Evolutionary conservation across 2,888 invertebrate species (phyloP).

Genomic region (Standfussiana lucernea): DNA sequence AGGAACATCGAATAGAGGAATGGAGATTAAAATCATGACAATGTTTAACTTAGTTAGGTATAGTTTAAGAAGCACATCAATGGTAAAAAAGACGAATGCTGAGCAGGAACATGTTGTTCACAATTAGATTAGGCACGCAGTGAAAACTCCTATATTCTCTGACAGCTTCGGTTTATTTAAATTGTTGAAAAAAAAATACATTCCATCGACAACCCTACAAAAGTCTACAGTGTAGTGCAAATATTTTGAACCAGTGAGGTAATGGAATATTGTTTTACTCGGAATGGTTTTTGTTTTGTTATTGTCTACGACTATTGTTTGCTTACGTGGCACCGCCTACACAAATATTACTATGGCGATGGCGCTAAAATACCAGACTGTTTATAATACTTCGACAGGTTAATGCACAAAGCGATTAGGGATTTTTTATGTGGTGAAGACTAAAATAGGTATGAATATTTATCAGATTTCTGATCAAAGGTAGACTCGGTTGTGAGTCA

Average conservation of each 20-base stretch:
- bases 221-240: constrained; percentile 71
- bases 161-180: background rate
- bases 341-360: constrained; percentile 54
- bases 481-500: background rate
- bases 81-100: no score
- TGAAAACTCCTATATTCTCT: no score
- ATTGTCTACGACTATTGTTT: constrained; percentile 55
- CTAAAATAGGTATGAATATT: constrained; percentile 21
- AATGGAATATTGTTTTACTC: constrained; percentile 75
- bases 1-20: no score
- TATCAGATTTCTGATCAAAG: constrained; percentile 31
- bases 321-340: constrained; percentile 41
- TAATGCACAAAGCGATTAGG: constrained; percentile 40
- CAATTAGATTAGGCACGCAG: no score
- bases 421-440: constrained; percentile 12
- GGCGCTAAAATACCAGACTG: constrained; percentile 51
- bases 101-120: no score
- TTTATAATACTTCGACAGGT: constrained; percentile 50
- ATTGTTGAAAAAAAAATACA: background rate
- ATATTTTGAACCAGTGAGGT: constrained; percentile 76
- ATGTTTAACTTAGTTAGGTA: no score
- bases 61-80: no score
- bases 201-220: constrained; percentile 49
- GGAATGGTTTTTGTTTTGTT: constrained; percentile 69
- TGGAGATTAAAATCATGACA: no score